Base-by-base conservation (phyloP, 1,140 invertebrate genomes). In the Tetramorium parvispinum region DNA sequence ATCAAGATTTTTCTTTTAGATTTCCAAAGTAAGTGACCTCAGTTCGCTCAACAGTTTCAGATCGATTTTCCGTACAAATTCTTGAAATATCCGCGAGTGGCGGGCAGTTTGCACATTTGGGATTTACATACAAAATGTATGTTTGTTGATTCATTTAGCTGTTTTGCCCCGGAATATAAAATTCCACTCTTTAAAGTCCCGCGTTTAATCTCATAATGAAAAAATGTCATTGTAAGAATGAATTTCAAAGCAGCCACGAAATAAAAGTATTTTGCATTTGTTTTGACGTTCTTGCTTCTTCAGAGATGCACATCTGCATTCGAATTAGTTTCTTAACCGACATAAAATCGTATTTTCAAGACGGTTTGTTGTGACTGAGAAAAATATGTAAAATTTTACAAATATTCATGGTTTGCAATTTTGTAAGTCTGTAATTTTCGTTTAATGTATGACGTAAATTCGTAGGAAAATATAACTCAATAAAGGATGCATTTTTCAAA, bases 401-500 rank as follows among this genome's bases (percentile, higher is more conserved):
- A 0, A n/a, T 49, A 4, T 4, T 37, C 6, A 2, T 21, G 13
- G 18, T 2, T 32, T 32, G 40, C 13, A 63, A 1, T 51, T 24
- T 76, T 27, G 32, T 32, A 32, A 32, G 32, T 32, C 32, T 32
- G 40, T n/a, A 63, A 1, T 51, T 24, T 76, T 18, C 10, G n/a
- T 61, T 18, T 55, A 37, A 70, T 37, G 10, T 61, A 4, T 63
- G 13, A 46, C 2, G 10, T 24, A 13, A n/a, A 73, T 83, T 73
- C 40, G 24, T 68, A 2, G 13, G 7, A 66, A 83, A 83, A 83
- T 59, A 6, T 82, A 37, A 70, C 21, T 59, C 59, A 73, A 73
- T 83, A 10, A 73, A 83, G 79, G 79, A 82, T 59, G 24, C 73
- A 57, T 46, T 71, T 73, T 49, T 73, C 66, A 82, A 82, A 57